phyloP scores from a whole-genome alignment of 1,140 invertebrate species.

The Tetramorium simillimum region DNA sequence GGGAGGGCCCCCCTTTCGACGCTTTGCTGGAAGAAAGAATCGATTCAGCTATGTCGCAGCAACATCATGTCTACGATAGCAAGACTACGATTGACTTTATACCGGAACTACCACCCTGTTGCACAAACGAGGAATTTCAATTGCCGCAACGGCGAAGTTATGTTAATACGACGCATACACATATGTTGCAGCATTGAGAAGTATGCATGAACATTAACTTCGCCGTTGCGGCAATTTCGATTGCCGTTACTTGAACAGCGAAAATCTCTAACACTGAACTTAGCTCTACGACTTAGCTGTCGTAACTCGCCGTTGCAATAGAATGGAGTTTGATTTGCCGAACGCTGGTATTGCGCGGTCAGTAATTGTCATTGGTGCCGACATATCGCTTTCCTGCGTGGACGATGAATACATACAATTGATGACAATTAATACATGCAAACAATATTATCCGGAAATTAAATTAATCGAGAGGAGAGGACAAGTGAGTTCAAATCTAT shows the following conservation, averaged over 20 bases:
- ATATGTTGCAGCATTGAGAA: conserved; percentile 15
- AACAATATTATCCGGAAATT: background rate
- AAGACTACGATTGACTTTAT: background rate
- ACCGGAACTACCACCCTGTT: conserved; percentile 13
- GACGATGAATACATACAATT: too few species aligned
- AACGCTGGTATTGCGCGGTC: background rate
- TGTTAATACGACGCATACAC: conserved; percentile 9
- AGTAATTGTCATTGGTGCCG: background rate
- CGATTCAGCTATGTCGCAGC: background rate
- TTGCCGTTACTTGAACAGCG: background rate
- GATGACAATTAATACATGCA: background rate
- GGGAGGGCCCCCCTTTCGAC: background rate
- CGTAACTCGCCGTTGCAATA: conserved; percentile 15
- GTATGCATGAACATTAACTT: conserved; percentile 36
- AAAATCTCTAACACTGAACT: conserved; percentile 50
- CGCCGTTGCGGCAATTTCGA: conserved; percentile 32
- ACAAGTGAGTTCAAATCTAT: background rate
- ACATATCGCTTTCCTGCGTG: background rate
- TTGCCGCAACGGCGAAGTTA: conserved; percentile 32
- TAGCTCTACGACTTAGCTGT: background rate
- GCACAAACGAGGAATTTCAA: conserved; percentile 27
- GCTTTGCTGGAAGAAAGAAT: background rate
- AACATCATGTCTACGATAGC: background rate
- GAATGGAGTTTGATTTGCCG: conserved; percentile 4
- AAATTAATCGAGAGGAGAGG: conserved; percentile 8